Conservation (phyloP, 1,140 invertebrate genomes). For the Cyclargus thomasi region DNA sequence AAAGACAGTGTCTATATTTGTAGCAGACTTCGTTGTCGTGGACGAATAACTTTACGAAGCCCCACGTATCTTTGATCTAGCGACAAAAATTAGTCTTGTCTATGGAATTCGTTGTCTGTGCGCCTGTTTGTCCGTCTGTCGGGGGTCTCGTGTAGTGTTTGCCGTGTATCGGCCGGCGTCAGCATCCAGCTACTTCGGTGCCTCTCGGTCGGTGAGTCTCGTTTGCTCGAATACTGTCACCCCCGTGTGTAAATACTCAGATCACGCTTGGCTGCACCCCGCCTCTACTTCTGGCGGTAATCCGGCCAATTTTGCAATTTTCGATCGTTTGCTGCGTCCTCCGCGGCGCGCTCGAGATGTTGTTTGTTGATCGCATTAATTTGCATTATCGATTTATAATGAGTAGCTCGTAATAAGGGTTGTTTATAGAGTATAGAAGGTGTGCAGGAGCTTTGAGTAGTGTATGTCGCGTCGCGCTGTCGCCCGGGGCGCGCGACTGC, state of each 20-base stretch:
- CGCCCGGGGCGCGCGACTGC: no score
- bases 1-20: no score
- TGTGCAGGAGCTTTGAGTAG: no score
- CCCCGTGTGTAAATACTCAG: background rate
- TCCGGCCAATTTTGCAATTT: conserved; percentile 11
- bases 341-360: background rate
- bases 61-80: no score
- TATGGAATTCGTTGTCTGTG: background rate
- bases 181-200: conserved; percentile 12
- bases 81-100: background rate
- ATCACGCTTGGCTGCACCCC: background rate
- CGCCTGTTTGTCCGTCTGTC: background rate
- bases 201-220: background rate
- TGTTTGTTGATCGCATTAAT: background rate
- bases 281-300: background rate
- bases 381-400: background rate
- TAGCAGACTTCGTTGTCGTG: no score
- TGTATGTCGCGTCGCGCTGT: no score
- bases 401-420: no score
- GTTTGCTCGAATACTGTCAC: background rate
- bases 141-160: conserved; percentile 13
- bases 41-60: no score
- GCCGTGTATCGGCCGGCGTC: background rate
- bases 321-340: background rate
- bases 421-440: no score